A percentile compares a stretch with the other conserved stretches of the same genome.
These are phyloP conservation scores for Electrophaes corylata DNA, from an alignment of 2,888 invertebrate species.

Conservation along the genomic window DNA sequence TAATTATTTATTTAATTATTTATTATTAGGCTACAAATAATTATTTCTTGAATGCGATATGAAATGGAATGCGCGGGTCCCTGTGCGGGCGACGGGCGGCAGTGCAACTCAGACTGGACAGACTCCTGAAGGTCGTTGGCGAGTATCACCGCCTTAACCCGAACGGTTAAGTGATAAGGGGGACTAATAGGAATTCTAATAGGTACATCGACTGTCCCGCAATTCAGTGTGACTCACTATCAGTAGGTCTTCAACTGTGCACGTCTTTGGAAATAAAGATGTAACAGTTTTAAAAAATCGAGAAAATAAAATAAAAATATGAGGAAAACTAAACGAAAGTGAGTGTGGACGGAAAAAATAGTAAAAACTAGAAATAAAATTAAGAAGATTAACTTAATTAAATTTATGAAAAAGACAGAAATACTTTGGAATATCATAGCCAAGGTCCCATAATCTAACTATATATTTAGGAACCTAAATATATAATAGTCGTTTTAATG, in stretches of 20 bases:
- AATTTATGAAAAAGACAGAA: constrained; percentile 23
- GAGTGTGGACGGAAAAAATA: constrained; percentile 17
- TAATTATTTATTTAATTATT: too few species aligned
- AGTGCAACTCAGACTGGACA: too few species aligned
- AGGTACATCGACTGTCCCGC: not conserved
- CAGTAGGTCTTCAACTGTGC: constrained; percentile 42
- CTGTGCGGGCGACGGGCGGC: too few species aligned
- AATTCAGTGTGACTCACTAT: not conserved
- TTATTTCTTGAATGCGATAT: too few species aligned
- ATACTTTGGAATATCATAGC: constrained; percentile 80
- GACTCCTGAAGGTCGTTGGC: too few species aligned
- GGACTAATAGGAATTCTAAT: not conserved
- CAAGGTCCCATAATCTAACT: constrained; percentile 64
- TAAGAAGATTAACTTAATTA: not conserved
- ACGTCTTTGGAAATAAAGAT: constrained; percentile 72
- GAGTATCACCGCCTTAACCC: too few species aligned
- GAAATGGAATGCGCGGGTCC: too few species aligned
- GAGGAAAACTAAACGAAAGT: constrained; percentile 23
- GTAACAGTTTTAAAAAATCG: constrained; percentile 54
- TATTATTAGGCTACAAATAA: too few species aligned
- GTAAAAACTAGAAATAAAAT: constrained; percentile 15
- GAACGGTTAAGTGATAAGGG: too few species aligned
- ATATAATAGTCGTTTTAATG: constrained; percentile 54
- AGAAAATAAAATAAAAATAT: not conserved
- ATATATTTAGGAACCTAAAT: constrained; percentile 73